phyloP scores from a whole-genome alignment of 2,888 invertebrate species.

The Trilocha varians region DNA sequence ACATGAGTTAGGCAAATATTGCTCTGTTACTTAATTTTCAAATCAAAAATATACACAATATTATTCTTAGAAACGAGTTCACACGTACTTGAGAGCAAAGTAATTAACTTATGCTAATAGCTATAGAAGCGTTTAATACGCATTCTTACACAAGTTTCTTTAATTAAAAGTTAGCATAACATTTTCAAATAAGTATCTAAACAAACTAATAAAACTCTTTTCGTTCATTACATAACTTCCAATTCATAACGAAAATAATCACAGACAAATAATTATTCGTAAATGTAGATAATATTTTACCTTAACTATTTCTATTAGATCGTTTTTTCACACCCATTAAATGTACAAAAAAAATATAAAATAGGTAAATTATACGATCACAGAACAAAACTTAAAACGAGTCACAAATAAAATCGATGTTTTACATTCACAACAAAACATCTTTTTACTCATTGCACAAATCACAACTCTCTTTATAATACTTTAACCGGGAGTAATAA shows the following conservation, averaged over 20 bases:
- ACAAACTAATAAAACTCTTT: neutral
- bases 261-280: neutral
- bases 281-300: neutral
- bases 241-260: neutral
- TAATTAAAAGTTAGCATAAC: no score
- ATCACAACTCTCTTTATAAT: neutral
- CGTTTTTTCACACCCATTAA: conserved; percentile 1
- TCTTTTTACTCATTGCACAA: neutral
- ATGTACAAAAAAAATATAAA: conserved; percentile 3
- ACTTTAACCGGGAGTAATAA: no score
- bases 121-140: no score
- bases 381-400: neutral
- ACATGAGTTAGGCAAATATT: conserved; percentile 12
- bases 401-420: neutral
- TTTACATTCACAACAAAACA: neutral
- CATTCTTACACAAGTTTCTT: no score
- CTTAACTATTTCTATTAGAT: neutral
- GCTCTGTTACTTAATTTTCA: no score
- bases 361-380: conserved; percentile 4
- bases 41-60: no score
- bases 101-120: no score
- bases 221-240: neutral
- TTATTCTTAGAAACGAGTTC: no score
- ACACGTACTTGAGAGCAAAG: no score
- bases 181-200: no score